Evolutionary conservation across 1,140 invertebrate species (phyloP).

Genomic region (Saccostrea echinata): DNA sequence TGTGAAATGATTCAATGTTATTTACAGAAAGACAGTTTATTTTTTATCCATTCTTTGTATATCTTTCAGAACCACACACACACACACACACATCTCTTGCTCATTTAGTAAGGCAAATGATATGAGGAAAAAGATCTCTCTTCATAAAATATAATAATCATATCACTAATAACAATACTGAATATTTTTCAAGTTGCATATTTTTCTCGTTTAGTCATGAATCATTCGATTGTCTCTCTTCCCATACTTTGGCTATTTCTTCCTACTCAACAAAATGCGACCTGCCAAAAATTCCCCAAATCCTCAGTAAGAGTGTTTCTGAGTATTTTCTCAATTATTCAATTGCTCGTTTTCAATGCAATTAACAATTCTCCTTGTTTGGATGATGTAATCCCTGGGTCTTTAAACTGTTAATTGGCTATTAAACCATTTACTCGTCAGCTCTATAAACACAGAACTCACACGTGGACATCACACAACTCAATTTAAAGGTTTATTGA

Average conservation of each 20-base stretch:
- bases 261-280: background rate
- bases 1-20: no score
- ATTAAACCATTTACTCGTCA: constrained; percentile 14
- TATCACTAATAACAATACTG: no score
- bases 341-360: background rate
- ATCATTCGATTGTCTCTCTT: background rate
- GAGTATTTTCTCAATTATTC: constrained; percentile 30
- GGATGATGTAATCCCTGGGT: constrained; percentile 13
- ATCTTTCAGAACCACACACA: no score
- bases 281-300: background rate
- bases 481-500: background rate
- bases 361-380: background rate
- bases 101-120: no score
- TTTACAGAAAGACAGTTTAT: no score
- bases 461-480: background rate
- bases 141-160: no score
- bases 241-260: background rate
- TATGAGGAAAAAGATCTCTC: no score
- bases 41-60: no score
- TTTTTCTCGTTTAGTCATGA: background rate
- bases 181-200: no score
- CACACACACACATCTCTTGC: no score
- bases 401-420: constrained; percentile 19
- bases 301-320: background rate
- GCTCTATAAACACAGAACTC: constrained; percentile 4